Percentiles rank a stretch among this genome's conserved stretches.
phyloP scores from a whole-genome alignment of 1,140 invertebrate genomes.

The Apis laboriosa region DNA sequence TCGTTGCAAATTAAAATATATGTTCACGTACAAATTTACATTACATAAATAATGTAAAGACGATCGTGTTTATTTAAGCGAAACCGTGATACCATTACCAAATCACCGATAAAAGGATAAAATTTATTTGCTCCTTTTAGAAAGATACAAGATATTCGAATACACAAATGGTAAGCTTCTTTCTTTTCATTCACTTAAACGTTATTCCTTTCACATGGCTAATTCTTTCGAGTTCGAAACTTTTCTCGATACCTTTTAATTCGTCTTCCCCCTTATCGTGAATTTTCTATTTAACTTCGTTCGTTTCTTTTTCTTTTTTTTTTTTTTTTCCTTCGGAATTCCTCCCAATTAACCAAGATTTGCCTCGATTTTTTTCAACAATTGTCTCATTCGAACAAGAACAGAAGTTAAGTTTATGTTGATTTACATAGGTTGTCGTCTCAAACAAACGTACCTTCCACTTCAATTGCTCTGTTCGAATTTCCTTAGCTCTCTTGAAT shows the following conservation, averaged over 20 bases:
- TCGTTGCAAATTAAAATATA: too few relatives aligned
- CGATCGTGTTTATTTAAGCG: too few relatives aligned
- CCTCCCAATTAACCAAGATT: constrained; percentile 22
- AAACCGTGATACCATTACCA: background rate
- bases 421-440: background rate
- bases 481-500: background rate
- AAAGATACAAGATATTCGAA: background rate
- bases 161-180: background rate
- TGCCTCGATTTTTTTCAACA: constrained; percentile 3
- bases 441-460: background rate
- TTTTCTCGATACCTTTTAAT: constrained; percentile 33
- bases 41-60: too few relatives aligned
- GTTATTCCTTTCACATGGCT: background rate
- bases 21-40: too few relatives aligned
- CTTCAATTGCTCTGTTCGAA: background rate
- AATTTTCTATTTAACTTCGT: background rate
- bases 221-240: background rate
- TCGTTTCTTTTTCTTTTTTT: too few relatives aligned
- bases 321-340: background rate
- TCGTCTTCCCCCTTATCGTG: background rate
- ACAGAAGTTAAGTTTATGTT: background rate
- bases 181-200: constrained; percentile 12
- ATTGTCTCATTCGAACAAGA: background rate
- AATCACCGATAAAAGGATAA: background rate
- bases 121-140: background rate